Evolutionary conservation across 2,113 vertebrate species (phyloP), one percentile per base, ranked within the genome.

Genomic region (Chamaea fasciata): DNA sequence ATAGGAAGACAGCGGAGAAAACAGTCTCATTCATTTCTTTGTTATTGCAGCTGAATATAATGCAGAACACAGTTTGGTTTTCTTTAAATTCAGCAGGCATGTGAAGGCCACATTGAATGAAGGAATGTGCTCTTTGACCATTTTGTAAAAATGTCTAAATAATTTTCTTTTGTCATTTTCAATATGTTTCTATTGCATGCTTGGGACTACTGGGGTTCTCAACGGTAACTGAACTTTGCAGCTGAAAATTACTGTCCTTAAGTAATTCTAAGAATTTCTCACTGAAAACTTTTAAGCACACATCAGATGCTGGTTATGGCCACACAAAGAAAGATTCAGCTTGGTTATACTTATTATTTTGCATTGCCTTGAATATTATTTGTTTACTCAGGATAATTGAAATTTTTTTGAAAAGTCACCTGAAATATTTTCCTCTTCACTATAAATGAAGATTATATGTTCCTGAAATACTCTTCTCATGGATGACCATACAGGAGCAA

Each of bases 61-160:
- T 44, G 30, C 17, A 80, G 31, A 90, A 77, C n/a, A 62, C 16
- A 47, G 35, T 62, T 64, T 69, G 20, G 10, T 80, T 92, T 86
- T 60, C 50, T 65, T 88, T 39, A 79, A 92, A 92, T 94, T 90
- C 91, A 79, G 52, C 68, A 83, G 26, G 52, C 31, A 65, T 53
- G 10, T 8, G 31, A 82, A 79, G 37, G 13, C 19, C 89, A 6
- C 31, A 63, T 1, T 86, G 80, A 81, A 85, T n/a, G 30, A 86
- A 13, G 24, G 22, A 95, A 52, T 82, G 33, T 0, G 2, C 7
- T 82, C 53, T 82, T 88, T 87, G 79, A 28, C 30, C 52, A 77
- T 82, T 91, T 83, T 74, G 41, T 56, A 88, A 93, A 96, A 96
- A 74, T 55, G 31, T 69, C 75, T 93, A 93, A 94, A 78, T 97